Percentiles rank a stretch among this genome's conserved stretches.
These are phyloP conservation scores for Ptychodera flava DNA, from an alignment of 35 echinoderm and acorn worm species.

Conservation along the genomic window DNA sequence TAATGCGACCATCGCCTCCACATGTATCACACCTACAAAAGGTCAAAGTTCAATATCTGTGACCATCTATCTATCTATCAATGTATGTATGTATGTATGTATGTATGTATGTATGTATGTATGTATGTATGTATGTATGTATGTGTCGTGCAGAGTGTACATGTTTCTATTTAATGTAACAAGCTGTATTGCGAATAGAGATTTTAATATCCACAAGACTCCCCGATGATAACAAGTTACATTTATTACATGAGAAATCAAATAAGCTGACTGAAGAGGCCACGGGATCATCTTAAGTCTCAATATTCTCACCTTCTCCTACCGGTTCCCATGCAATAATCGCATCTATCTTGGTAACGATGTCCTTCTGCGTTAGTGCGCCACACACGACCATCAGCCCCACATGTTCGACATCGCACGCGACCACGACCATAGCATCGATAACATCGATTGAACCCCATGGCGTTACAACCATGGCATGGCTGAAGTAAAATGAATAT, in stretches of 20 bases:
- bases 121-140: too few species aligned
- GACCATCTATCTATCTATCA: too few species aligned
- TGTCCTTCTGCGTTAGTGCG: slow-evolving; percentile 27
- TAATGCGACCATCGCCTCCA: slow-evolving; percentile 67
- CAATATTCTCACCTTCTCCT: slow-evolving; percentile 29
- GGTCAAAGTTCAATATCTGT: too few species aligned
- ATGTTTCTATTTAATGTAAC: too few species aligned
- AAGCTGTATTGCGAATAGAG: too few species aligned
- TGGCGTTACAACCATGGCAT: slow-evolving; percentile 46
- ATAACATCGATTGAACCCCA: slow-evolving; percentile 53
- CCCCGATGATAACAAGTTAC: too few species aligned
- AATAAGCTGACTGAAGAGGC: too few species aligned
- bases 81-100: too few species aligned
- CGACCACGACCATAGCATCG: slow-evolving; percentile 57
- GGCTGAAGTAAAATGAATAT: too few species aligned
- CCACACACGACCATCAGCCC: slow-evolving; percentile 28
- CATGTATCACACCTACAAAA: slow-evolving; percentile 39
- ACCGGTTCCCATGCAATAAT: slow-evolving; percentile 39
- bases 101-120: too few species aligned
- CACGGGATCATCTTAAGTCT: neutral
- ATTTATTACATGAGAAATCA: too few species aligned
- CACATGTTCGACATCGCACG: slow-evolving; percentile 59
- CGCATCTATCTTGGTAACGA: slow-evolving; percentile 8
- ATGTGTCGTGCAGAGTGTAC: too few species aligned
- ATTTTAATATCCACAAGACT: neutral